Evolutionary conservation across 2,797 vertebrate species (phyloP), one percentile per base, ranked within the genome.

Genomic region (Eulemur coronatus): DNA sequence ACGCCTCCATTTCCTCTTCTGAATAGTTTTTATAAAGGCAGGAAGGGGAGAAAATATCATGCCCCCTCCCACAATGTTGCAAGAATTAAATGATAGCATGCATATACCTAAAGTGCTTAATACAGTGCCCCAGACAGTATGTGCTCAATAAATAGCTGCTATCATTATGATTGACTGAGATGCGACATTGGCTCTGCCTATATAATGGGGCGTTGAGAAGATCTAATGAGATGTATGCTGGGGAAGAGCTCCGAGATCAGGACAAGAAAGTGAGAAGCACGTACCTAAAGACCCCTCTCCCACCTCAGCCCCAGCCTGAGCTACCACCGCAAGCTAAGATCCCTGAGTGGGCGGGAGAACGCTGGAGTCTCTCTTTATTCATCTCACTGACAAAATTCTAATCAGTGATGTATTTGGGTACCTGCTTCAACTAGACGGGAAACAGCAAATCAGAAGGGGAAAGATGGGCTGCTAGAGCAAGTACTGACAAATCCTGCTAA

Each of bases 251-350:
- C 33, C 1, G 65, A 52, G 73, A 35, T 13, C 18, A 26, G 38
- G 73, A 59, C 84, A 70, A 14, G 10, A 72, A 57, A 81, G 38
- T 0, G 24, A 95, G 61, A 57, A 33, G 48, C 72, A 38, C 79
- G 96, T 94, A 97, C 30, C 3, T 79, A 97, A 96, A 89, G 79
- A n/a, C 18, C 65, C n/a, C 69, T 57, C 79, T 72, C 61, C 84
- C 30, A 90, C 28, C 15, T 67, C 30, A 70, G 70, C 30, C 50
- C 75, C 33, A n/a, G 63, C 79, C 70, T 86, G 50, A 70, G 89
- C 84, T 57, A 41, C 38, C 38, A 41, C 63, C 24, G 28, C 65
- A 52, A 41, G 50, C 65, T 17, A 24, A 69, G 65, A 55, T 55
- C 50, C 69, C 84, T 20, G 13, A 0, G 20, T 26, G n/a, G 14